Conservation (phyloP, 2,888 invertebrate genomes). For the Phortica magna region DNA sequence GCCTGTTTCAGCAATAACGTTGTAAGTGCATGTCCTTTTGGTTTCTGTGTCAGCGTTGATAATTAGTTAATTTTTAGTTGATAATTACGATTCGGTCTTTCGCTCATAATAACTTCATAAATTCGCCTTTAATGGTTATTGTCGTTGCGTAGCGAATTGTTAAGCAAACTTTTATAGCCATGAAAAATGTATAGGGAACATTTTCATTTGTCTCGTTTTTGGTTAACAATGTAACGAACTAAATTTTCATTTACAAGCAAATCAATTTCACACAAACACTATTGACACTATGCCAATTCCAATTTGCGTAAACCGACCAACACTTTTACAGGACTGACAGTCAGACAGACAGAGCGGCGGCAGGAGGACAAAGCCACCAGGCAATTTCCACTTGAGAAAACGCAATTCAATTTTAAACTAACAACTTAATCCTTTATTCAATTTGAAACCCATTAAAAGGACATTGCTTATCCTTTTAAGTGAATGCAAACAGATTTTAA, state of each 20-base stretch:
- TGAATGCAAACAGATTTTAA: constrained; percentile 78
- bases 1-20: neutral
- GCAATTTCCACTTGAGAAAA: constrained; percentile 62
- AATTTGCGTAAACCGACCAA: neutral
- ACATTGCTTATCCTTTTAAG: constrained; percentile 78
- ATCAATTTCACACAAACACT: constrained; percentile 10
- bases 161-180: constrained; percentile 14
- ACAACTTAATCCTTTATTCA: constrained; percentile 79
- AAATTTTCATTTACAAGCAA: neutral
- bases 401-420: constrained; percentile 77
- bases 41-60: neutral
- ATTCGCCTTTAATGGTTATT: constrained; percentile 21
- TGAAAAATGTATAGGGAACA: neutral
- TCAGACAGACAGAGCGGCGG: neutral
- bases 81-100: constrained; percentile 8
- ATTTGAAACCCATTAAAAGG: constrained; percentile 79
- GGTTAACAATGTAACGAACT: neutral
- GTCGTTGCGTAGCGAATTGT: constrained; percentile 20
- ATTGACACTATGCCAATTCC: neutral
- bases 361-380: constrained; percentile 28
- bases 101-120: constrained; percentile 7
- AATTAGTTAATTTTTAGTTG: constrained; percentile 13
- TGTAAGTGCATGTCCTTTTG: neutral
- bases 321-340: neutral
- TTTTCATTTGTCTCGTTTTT: neutral